These are phyloP conservation scores for Apotomis turbidana DNA, from an alignment of 2,888 invertebrate genomes.

Conservation along the genomic window DNA sequence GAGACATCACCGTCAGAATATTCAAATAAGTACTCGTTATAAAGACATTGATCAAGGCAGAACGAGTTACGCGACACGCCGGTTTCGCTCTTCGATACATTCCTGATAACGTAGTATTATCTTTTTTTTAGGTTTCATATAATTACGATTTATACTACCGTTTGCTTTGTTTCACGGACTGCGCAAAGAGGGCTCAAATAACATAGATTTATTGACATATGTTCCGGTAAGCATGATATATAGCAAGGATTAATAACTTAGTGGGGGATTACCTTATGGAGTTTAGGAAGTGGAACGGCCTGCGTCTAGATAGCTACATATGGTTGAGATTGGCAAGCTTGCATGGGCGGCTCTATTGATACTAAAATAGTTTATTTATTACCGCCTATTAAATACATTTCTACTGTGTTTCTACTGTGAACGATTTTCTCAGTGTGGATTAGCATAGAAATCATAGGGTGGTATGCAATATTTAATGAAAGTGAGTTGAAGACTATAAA, in stretches of 20 bases:
- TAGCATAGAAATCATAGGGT: too few relatives aligned
- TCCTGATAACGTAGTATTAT: slow-evolving; percentile 53
- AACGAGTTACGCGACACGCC: slow-evolving; percentile 56
- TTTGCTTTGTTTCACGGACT: slow-evolving; percentile 47
- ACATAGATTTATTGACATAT: slow-evolving; percentile 49
- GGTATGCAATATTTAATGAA: too few relatives aligned
- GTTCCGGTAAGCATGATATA: slow-evolving; percentile 22
- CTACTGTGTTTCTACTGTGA: too few relatives aligned
- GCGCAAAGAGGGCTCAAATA: slow-evolving; percentile 48
- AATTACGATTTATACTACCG: slow-evolving; percentile 64
- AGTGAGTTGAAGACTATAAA: too few relatives aligned
- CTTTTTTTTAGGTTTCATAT: slow-evolving; percentile 54
- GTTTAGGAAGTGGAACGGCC: slow-evolving; percentile 22
- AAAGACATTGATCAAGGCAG: slow-evolving; percentile 64
- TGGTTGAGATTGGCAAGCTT: slow-evolving; percentile 13
- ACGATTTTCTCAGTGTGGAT: too few relatives aligned
- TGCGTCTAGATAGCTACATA: slow-evolving; percentile 14
- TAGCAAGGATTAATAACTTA: slow-evolving; percentile 17
- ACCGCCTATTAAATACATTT: not conserved
- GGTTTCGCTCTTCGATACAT: slow-evolving; percentile 55
- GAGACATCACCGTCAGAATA: slow-evolving; percentile 52
- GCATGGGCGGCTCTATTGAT: slow-evolving; percentile 10
- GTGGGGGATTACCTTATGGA: slow-evolving; percentile 31
- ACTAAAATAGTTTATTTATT: not conserved
- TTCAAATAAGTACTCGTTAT: slow-evolving; percentile 58